Evolutionary conservation across 2,888 invertebrate species (phyloP).

Genomic region (Chouioia cunea): DNA sequence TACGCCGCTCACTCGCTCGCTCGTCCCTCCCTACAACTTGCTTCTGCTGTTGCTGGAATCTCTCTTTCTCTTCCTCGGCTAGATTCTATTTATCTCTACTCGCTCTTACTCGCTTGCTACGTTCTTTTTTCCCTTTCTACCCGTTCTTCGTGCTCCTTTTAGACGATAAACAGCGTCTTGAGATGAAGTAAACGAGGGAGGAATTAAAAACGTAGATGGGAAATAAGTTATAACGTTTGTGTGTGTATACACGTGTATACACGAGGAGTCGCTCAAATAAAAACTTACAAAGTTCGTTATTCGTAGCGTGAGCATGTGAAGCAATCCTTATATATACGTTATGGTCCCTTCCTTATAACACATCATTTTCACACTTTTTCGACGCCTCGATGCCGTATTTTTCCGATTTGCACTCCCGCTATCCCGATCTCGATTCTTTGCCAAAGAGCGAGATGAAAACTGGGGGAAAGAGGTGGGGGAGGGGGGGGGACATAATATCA

Average conservation of each 20-base stretch:
- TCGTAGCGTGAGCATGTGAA: background rate
- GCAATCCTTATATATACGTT: background rate
- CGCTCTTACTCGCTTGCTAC: conserved; percentile 8
- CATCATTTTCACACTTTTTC: background rate
- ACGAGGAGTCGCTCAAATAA: background rate
- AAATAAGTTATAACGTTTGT: background rate
- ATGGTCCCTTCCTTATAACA: background rate
- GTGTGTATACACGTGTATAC: no score
- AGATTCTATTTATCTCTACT: conserved; percentile 24
- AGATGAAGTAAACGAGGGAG: conserved; percentile 1
- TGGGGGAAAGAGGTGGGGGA: conserved; percentile 48
- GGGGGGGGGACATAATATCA: conserved; percentile 59
- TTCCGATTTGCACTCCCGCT: no score
- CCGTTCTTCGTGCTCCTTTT: conserved; percentile 23
- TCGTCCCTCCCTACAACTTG: conserved; percentile 2
- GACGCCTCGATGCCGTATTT: no score
- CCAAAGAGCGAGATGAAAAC: conserved; percentile 12
- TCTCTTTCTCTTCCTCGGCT: conserved; percentile 7
- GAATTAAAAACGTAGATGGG: conserved; percentile 30
- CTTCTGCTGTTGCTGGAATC: background rate
- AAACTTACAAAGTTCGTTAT: conserved; percentile 3
- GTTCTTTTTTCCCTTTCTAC: conserved; percentile 28
- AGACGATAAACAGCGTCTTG: conserved; percentile 18
- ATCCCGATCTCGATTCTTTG: conserved; percentile 16
- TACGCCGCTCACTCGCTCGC: conserved; percentile 55